Evolutionary conservation across 2,888 invertebrate species (phyloP).

Genomic region (Hesperia comma): DNA sequence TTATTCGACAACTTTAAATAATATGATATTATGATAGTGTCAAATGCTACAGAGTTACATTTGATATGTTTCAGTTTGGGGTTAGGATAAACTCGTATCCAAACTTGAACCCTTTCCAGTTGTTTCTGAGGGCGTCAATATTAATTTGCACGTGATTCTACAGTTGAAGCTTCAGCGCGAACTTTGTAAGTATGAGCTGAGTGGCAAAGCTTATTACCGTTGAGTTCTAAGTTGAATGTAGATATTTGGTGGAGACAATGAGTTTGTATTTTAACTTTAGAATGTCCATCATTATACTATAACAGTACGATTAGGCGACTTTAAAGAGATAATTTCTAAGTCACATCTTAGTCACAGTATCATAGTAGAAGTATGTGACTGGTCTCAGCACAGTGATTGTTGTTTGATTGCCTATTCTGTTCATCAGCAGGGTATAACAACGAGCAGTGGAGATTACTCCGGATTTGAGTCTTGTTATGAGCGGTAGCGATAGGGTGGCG

Average conservation of each 20-base stretch:
- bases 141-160: conserved; percentile 64
- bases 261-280: conserved; percentile 69
- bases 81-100: conserved; percentile 32
- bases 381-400: too few relatives aligned
- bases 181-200: conserved; percentile 65
- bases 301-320: too few relatives aligned
- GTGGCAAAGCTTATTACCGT: conserved; percentile 64
- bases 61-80: conserved; percentile 34
- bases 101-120: conserved; percentile 37
- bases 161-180: conserved; percentile 52
- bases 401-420: too few relatives aligned
- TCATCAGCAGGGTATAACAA: too few relatives aligned
- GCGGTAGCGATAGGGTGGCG: too few relatives aligned
- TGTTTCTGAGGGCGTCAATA: conserved; percentile 36
- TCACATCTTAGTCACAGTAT: too few relatives aligned
- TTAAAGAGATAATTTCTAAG: too few relatives aligned
- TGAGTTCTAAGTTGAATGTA: conserved; percentile 59
- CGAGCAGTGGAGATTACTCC: too few relatives aligned
- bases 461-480: too few relatives aligned
- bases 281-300: conserved; percentile 55
- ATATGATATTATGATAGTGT: conserved; percentile 23
- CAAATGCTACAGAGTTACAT: conserved; percentile 29
- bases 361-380: too few relatives aligned
- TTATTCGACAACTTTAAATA: conserved; percentile 31
- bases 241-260: conserved; percentile 57